Evolutionary conservation across 2,113 vertebrate species (phyloP).

Genomic region (Hylia prasina): DNA sequence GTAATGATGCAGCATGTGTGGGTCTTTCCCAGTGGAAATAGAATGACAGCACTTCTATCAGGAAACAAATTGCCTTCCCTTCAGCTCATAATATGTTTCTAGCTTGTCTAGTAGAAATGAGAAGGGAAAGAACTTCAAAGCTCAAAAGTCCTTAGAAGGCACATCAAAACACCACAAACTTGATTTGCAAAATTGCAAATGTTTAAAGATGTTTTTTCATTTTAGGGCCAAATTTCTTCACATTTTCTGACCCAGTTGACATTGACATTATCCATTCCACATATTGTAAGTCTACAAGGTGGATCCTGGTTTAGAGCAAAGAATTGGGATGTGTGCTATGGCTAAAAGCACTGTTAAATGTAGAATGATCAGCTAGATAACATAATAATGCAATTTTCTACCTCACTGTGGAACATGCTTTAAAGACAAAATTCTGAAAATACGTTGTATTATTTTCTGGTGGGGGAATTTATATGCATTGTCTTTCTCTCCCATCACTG

Average conservation of each 20-base stretch:
- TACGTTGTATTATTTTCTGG: not conserved
- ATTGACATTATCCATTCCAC: not conserved
- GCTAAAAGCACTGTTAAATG: not conserved
- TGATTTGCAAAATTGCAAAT: not conserved
- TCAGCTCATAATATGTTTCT: not conserved
- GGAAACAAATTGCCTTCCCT: not conserved
- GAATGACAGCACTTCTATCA: not conserved
- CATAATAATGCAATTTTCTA: not conserved
- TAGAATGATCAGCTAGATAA: not conserved
- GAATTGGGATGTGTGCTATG: not conserved
- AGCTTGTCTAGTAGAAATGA: not conserved
- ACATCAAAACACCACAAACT: not conserved
- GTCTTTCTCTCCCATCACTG: not conserved
- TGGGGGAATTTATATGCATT: not conserved
- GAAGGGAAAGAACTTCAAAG: not conserved
- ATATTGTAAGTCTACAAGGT: not conserved
- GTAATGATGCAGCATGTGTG: not conserved
- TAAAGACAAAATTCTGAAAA: not conserved
- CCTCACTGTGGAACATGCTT: not conserved
- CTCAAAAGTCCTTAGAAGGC: not conserved
- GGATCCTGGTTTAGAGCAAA: not conserved
- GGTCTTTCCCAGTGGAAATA: not conserved
- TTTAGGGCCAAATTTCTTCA: not conserved
- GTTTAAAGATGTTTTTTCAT: not conserved
- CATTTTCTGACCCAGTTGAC: not conserved